A percentile compares a stretch with the other conserved stretches of the same genome.
phyloP scores from a whole-genome alignment of 2,113 vertebrate species.

The Trochalopteron elliotii region DNA sequence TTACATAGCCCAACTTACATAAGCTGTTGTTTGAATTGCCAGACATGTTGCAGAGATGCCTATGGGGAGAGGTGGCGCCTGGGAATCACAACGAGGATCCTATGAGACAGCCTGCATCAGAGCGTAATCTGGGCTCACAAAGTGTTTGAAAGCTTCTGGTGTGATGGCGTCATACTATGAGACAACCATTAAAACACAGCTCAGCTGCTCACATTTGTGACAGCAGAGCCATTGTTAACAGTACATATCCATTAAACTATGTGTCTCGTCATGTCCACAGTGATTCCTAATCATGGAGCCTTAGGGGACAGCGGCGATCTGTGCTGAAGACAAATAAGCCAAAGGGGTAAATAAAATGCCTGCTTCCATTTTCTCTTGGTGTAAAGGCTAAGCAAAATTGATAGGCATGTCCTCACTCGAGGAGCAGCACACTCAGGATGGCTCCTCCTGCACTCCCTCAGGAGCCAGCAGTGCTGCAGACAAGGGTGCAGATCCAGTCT shows the following conservation, averaged over 20 bases:
- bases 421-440: background rate
- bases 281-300: background rate
- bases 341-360: constrained; percentile 59
- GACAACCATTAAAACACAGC: constrained; percentile 22
- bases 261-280: background rate
- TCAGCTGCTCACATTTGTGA: constrained; percentile 27
- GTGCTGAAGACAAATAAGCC: constrained; percentile 49
- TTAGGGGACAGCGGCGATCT: constrained; percentile 49
- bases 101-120: background rate
- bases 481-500: background rate
- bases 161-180: constrained; percentile 32
- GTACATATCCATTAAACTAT: constrained; percentile 30
- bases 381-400: constrained; percentile 13
- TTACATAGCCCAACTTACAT: background rate
- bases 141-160: constrained; percentile 43
- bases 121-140: background rate
- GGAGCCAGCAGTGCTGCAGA: background rate
- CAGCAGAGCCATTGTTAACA: constrained; percentile 37
- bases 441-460: background rate
- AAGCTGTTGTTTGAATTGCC: constrained; percentile 14
- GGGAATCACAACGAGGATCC: background rate
- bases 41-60: constrained; percentile 15
- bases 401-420: background rate
- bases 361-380: constrained; percentile 9
- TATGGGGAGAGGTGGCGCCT: background rate